Evolutionary conservation across 2,797 vertebrate species (phyloP).

Genomic region (Chelon auratus): DNA sequence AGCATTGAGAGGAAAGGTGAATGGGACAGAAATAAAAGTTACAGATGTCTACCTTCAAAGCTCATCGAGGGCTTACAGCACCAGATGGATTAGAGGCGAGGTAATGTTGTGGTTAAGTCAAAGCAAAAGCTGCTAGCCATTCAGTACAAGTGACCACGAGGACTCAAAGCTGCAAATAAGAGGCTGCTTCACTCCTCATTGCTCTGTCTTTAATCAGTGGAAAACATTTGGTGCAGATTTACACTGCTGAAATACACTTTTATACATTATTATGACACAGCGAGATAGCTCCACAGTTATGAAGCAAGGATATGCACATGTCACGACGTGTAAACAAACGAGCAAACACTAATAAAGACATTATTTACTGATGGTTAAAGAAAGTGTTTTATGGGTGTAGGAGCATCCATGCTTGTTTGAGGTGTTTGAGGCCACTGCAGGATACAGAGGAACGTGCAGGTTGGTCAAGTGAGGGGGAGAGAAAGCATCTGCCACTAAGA

Average conservation of each 20-base stretch:
- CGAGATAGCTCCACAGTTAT: background rate
- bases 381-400: conserved; percentile 19
- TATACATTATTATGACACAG: background rate
- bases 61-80: conserved; percentile 64
- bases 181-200: conserved; percentile 28
- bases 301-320: background rate
- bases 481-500: conserved; percentile 81
- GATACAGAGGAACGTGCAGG: conserved; percentile 37
- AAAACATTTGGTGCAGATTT: background rate
- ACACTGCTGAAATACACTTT: background rate
- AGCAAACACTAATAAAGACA: background rate
- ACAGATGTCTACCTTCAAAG: conserved; percentile 72
- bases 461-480: conserved; percentile 60
- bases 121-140: conserved; percentile 46
- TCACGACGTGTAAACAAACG: too few relatives aligned
- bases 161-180: conserved; percentile 36
- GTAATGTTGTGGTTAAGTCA: conserved; percentile 40
- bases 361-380: conserved; percentile 6
- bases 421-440: conserved; percentile 39
- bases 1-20: conserved; percentile 41
- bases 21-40: conserved; percentile 61
- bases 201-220: conserved; percentile 23
- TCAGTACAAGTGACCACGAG: conserved; percentile 47
- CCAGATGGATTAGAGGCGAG: conserved; percentile 67
- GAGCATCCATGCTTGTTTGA: conserved; percentile 19